Base-by-base conservation (phyloP, 2,888 invertebrate genomes). In the Altica lythri region DNA sequence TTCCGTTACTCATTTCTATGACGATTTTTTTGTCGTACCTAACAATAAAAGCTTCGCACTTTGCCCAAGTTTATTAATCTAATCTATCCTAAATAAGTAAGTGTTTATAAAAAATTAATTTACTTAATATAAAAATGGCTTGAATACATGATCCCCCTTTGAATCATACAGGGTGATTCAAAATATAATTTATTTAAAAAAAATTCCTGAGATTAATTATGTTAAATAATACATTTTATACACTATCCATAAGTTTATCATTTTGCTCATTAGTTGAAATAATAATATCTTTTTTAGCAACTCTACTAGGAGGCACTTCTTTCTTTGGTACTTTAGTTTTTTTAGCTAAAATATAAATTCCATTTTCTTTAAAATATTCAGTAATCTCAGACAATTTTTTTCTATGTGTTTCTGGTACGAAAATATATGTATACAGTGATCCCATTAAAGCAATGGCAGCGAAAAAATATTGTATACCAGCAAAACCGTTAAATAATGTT, bases 401-500 rank as follows among this genome's bases (percentile, higher is more conserved):
- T 6, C 76, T 75, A 56, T 80, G 80, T 0, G 80, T 80, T 66
- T 80, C 80, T 1, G 80, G 80, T 6, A 80, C 60, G 48, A 80
- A 64, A 0, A 80, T 52, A 63, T 75, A 78, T 0, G 79, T 76
- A 60, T 79, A 80, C 0, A 77, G 44, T 0, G 73, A 67, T 0
- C 68, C 72, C 1, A 72, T 68, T 1, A 81, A 53, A 0, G 81
- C 78, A 1, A 81, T 70, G 0, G 68, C 77, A 0, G 81, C 79
- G 61, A 82, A 83, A 68, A 82, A 81, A 77, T 78, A 83, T 53
- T 81, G 82, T 12, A 81, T 72, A 1, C 79, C 80, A 43, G 79
- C 75, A 1, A 80, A 73, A 1, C 82, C 82, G 55, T 75, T 71
- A 14, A 77, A 69, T 4, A 70, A 38, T 22, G 43, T 50, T 9